These are phyloP conservation scores for Ditula angustiorana DNA, from an alignment of 2,888 invertebrate genomes.

Conservation along the genomic window DNA sequence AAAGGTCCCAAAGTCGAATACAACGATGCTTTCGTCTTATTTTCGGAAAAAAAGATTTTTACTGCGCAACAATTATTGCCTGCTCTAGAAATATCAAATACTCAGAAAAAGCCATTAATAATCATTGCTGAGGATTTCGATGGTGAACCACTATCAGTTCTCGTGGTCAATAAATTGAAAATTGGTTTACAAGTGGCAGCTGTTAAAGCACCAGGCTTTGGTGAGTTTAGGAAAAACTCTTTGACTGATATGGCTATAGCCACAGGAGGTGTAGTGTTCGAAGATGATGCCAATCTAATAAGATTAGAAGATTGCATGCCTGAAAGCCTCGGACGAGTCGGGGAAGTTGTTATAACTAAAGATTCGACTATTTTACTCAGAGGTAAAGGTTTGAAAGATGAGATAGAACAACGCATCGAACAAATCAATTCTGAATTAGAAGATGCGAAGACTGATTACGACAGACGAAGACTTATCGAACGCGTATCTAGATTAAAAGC, in stretches of 20 bases:
- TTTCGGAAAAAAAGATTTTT: slow-evolving; percentile 99
- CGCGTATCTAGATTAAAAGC: slow-evolving; percentile 94
- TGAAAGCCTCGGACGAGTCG: slow-evolving; percentile 93
- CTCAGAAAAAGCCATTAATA: slow-evolving; percentile 95
- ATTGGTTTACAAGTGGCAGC: slow-evolving; percentile 97
- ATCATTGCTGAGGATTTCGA: slow-evolving; percentile 98
- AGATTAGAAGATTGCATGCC: slow-evolving; percentile 94
- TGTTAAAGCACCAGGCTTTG: slow-evolving; percentile 98
- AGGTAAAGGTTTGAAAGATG: slow-evolving; percentile 91
- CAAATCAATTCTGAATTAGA: slow-evolving; percentile 94
- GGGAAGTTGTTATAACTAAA: slow-evolving; percentile 96
- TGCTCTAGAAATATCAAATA: slow-evolving; percentile 96
- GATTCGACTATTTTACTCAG: slow-evolving; percentile 91
- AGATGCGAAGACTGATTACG: slow-evolving; percentile 93
- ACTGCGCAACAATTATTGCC: slow-evolving; percentile 97
- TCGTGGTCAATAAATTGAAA: slow-evolving; percentile 95
- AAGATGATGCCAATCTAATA: slow-evolving; percentile 94
- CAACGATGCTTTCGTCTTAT: slow-evolving; percentile 95
- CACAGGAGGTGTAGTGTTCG: slow-evolving; percentile 96
- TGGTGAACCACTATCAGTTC: slow-evolving; percentile 95
- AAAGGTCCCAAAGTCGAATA: slow-evolving; percentile 99
- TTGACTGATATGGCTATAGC: slow-evolving; percentile 96
- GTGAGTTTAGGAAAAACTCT: slow-evolving; percentile 95
- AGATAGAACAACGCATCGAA: slow-evolving; percentile 91
- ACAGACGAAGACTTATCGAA: slow-evolving; percentile 95